Evolutionary conservation across 2,113 vertebrate genomes (phyloP).

Genomic region (Oreotragus oreotragus): DNA sequence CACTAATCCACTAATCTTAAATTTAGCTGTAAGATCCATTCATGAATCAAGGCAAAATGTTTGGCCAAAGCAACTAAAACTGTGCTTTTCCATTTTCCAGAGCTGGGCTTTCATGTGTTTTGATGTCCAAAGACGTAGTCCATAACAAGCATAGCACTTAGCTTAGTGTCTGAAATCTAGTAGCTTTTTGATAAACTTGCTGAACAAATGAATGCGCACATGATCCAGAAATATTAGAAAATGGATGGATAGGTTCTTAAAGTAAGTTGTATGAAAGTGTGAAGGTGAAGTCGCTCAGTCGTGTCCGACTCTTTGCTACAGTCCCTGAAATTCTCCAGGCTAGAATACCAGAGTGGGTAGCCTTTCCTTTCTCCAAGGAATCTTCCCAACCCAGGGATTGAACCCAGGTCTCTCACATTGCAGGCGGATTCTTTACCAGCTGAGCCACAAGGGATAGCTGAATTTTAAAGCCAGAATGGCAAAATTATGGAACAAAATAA

Average conservation of each 20-base stretch:
- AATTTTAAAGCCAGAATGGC: background rate
- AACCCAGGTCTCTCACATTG: background rate
- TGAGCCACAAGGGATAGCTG: background rate
- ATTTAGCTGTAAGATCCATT: background rate
- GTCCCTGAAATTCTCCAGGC: background rate
- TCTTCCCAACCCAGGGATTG: background rate
- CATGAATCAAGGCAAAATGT: constrained; percentile 6
- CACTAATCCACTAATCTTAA: background rate
- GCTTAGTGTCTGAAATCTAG: background rate
- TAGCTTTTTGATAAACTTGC: background rate
- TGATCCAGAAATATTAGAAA: background rate
- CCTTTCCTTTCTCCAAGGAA: background rate
- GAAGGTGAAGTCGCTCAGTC: background rate
- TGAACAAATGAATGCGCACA: background rate
- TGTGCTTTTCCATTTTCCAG: background rate
- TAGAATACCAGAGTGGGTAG: background rate
- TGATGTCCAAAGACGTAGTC: background rate
- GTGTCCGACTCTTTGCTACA: background rate
- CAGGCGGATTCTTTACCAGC: background rate
- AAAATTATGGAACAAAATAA: background rate
- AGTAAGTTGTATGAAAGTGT: background rate
- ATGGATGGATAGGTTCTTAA: background rate
- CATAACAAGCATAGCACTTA: background rate
- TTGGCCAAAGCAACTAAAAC: background rate
- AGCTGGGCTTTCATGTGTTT: constrained; percentile 17